Conservation (phyloP, 1,140 invertebrate species). For the Idris sp. region DNA sequence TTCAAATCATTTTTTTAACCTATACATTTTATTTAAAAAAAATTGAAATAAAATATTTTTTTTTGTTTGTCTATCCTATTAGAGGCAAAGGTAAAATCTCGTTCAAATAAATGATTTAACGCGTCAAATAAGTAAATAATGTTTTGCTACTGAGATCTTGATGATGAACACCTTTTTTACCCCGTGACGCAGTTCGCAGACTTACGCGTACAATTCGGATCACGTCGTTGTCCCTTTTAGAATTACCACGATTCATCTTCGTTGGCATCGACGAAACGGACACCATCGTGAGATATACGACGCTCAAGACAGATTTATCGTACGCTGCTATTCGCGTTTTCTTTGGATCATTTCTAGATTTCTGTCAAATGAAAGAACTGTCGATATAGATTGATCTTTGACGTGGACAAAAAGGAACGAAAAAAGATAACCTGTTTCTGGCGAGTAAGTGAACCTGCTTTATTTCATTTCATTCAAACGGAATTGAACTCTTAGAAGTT, state of each 20-base stretch:
- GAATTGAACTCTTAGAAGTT: conserved; percentile 23
- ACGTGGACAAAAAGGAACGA: conserved; percentile 14
- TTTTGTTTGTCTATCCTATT: no score
- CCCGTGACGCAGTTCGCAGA: conserved; percentile 11
- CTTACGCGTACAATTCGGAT: conserved; percentile 43
- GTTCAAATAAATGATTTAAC: not conserved
- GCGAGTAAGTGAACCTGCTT: conserved; percentile 31
- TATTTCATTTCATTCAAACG: conserved; percentile 38
- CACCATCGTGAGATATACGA: conserved; percentile 43
- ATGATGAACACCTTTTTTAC: conserved; percentile 16
- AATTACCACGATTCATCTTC: conserved; percentile 63
- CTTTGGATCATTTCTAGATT: conserved; percentile 50
- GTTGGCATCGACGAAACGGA: conserved; percentile 57
- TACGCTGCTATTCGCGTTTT: conserved; percentile 37
- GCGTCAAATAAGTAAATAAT: conserved; percentile 10
- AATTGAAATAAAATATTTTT: no score
- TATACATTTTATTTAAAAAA: no score
- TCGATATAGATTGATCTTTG: conserved; percentile 35
- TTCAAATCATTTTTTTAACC: no score
- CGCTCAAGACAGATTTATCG: conserved; percentile 49
- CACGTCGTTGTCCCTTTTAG: conserved; percentile 56
- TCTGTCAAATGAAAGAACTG: conserved; percentile 43
- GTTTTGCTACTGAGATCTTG: conserved; percentile 3
- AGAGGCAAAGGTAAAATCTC: no score
- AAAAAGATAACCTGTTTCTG: conserved; percentile 15